Evolutionary conservation across 2,113 vertebrate genomes (phyloP).

Genomic region (Crocuta crocuta): DNA sequence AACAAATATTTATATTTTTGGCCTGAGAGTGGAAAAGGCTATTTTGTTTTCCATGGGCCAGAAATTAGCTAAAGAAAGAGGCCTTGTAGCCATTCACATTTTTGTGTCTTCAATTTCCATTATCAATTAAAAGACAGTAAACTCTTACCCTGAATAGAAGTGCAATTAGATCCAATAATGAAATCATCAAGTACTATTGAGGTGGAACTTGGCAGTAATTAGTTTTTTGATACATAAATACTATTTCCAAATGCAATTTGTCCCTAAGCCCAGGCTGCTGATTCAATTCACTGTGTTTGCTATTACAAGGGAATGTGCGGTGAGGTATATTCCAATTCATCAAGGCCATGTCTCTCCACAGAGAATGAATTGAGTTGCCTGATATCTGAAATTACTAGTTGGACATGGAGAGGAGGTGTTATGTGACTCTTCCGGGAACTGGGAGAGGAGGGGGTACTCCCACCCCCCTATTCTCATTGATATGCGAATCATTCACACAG

Average conservation of each 20-base stretch:
- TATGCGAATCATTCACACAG: neutral
- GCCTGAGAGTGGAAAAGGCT: neutral
- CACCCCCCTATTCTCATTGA: neutral
- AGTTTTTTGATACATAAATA: conserved; percentile 87
- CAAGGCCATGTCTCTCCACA: neutral
- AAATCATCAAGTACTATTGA: conserved; percentile 84
- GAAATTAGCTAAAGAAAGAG: conserved; percentile 47
- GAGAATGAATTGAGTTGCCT: neutral
- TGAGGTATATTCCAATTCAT: conserved; percentile 60
- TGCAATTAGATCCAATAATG: conserved; percentile 86
- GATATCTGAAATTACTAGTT: neutral
- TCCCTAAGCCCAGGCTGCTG: conserved; percentile 77
- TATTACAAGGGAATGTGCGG: conserved; percentile 64
- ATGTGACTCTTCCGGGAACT: neutral
- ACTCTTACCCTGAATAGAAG: conserved; percentile 78
- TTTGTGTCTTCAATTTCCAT: conserved; percentile 80
- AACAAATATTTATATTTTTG: conserved; percentile 35
- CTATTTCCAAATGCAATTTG: conserved; percentile 85
- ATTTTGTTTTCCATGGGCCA: conserved; percentile 19
- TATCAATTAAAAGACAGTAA: conserved; percentile 86
- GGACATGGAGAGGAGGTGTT: neutral
- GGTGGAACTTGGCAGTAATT: conserved; percentile 86
- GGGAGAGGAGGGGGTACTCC: no score
- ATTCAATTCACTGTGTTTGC: conserved; percentile 76
- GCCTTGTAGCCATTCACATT: conserved; percentile 60